Evolutionary conservation across 2,113 vertebrate species (phyloP).

Genomic region (Cyanoramphus novaezelandiae): DNA sequence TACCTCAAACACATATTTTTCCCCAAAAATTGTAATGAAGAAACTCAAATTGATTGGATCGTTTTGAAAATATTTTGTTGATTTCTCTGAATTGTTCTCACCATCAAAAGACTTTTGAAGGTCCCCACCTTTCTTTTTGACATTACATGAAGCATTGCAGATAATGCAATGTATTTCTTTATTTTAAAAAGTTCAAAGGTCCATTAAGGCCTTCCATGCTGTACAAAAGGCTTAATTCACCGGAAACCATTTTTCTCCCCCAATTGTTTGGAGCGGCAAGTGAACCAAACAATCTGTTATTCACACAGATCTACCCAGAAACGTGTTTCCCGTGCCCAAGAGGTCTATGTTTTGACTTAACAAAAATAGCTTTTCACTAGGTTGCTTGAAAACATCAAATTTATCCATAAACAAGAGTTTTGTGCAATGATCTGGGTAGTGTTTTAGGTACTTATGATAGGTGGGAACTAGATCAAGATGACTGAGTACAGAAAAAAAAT

Average conservation of each 20-base stretch:
- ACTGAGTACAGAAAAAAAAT: accelerated
- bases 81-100: conserved; percentile 14
- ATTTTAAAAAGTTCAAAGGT: conserved; percentile 60
- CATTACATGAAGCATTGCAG: conserved; percentile 10
- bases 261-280: conserved; percentile 45
- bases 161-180: conserved; percentile 42
- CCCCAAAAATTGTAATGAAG: not conserved
- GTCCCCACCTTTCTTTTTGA: conserved; percentile 34
- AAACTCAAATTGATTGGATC: not conserved
- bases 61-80: not conserved
- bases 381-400: not conserved
- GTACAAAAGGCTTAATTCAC: conserved; percentile 53
- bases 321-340: not conserved
- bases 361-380: not conserved
- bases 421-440: accelerated
- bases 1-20: not conserved
- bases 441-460: not conserved
- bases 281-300: conserved; percentile 59
- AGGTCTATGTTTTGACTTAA: not conserved
- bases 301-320: conserved; percentile 60
- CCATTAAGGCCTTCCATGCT: conserved; percentile 41
- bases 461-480: not conserved
- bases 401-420: not conserved
- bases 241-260: conserved; percentile 70
- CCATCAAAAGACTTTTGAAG: conserved; percentile 41